Evolutionary conservation across 1,140 invertebrate genomes (phyloP).

Genomic region (Cyrtorhinus lividipennis): DNA sequence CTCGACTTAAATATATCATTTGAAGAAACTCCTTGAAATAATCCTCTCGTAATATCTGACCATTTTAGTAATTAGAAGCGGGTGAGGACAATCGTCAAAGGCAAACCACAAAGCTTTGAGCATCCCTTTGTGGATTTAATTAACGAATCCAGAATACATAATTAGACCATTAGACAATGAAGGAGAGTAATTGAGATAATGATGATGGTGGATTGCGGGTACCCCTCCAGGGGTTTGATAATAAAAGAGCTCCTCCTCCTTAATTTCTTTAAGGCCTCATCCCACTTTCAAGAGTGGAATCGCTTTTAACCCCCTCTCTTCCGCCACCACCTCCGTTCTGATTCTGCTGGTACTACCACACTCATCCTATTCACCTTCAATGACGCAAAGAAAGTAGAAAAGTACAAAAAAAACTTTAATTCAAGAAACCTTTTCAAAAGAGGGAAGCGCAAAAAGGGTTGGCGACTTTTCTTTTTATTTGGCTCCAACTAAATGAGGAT

Average conservation of each 20-base stretch:
- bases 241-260: background rate
- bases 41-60: too few species aligned
- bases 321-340: background rate
- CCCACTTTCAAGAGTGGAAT: too few species aligned
- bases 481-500: conserved; percentile 7
- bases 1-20: too few species aligned
- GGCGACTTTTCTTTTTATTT: background rate
- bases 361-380: background rate
- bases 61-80: background rate
- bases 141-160: conserved; percentile 8
- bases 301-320: too few species aligned
- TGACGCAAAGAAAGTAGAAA: too few species aligned
- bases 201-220: background rate
- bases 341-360: background rate
- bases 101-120: conserved; percentile 2
- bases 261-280: background rate
- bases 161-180: conserved; percentile 8
- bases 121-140: background rate
- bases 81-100: conserved; percentile 2
- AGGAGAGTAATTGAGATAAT: conserved; percentile 8
- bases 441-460: conserved; percentile 5
- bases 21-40: too few species aligned
- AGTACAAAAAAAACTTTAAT: conserved; percentile 10
- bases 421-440: conserved; percentile 6
- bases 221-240: background rate